Evolutionary conservation across 2,888 invertebrate genomes (phyloP), one percentile per base, ranked within the genome.

Genomic region (Acronicta alni): DNA sequence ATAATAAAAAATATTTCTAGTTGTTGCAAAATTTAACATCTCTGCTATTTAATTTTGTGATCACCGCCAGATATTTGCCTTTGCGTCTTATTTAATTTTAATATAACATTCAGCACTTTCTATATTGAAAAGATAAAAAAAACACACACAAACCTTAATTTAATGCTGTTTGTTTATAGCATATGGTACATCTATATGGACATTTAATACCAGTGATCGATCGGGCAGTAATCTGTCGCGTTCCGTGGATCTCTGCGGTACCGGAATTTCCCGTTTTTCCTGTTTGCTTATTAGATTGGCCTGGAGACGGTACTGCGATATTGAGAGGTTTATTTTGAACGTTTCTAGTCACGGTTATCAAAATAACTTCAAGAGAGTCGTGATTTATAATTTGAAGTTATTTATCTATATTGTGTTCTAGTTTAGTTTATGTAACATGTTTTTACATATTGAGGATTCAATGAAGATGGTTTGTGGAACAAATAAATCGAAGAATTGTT

Each of bases 121-220:
- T 26, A 9, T 26, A 26, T 26, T 26, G 26, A 9, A 26, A 9
- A 26, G 7, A 20, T 4, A 5, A 26, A 26, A n/a, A n/a, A n/a
- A n/a, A n/a, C n/a, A n/a, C n/a, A n/a, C 2, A 4, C 5, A 2
- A 20, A 20, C 5, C 20, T 20, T 20, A 20, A 20, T 20, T 20
- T 20, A 4, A 26, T 26, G 26, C 9, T 26, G 9, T 26, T 9
- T 26, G 26, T 9, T 1, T 26, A 32, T 32, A 32, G 0, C 14
- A 6, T 35, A 6, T 7, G 35, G 35, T n/a, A n/a, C 7, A 32
- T 14, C 8, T 3, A 3, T 30, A 12, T 2, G n/a, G n/a, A 35
- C 6, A 6, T 55, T 46, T 58, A 54, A 53, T 55, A 63, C 47
- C 49, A 30, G 47, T 67, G 63, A 67, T 75, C 59, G 72, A 71